Evolutionary conservation across 2,888 invertebrate species (phyloP).

Genomic region (Caenorhabditis uteleia): DNA sequence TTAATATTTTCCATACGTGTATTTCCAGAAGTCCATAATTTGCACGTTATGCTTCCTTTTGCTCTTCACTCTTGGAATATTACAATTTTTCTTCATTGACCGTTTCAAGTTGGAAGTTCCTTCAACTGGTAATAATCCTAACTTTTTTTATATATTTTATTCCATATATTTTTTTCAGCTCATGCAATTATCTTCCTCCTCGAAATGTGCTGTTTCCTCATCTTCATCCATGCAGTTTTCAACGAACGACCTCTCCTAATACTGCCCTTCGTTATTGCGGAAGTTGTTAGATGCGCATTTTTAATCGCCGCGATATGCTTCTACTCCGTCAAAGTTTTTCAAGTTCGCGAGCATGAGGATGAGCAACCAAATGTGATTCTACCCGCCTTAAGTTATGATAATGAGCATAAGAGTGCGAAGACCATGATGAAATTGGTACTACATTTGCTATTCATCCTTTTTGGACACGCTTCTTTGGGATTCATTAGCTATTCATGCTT

Average conservation of each 20-base stretch:
- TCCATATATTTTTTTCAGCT: conserved; percentile 24
- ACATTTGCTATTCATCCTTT: conserved; percentile 42
- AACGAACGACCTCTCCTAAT: conserved; percentile 32
- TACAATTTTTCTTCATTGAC: conserved; percentile 51
- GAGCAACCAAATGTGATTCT: conserved; percentile 36
- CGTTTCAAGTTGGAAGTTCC: conserved; percentile 43
- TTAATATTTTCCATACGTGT: conserved; percentile 1
- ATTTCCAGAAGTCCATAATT: conserved; percentile 40
- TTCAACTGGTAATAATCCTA: conserved; percentile 32
- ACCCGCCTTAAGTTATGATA: conserved; percentile 44
- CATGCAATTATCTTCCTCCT: conserved; percentile 48
- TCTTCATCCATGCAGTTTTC: conserved; percentile 43
- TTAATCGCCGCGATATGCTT: conserved; percentile 29
- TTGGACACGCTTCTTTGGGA: conserved; percentile 38
- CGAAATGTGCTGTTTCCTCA: conserved; percentile 41
- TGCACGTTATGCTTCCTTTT: conserved; percentile 28
- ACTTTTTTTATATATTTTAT: not conserved
- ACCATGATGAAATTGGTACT: conserved; percentile 31
- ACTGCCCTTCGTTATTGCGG: conserved; percentile 39
- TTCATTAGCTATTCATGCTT: conserved; percentile 42
- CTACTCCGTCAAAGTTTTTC: conserved; percentile 42
- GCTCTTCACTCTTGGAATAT: conserved; percentile 37
- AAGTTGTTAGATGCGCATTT: conserved; percentile 32
- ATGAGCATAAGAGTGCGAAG: conserved; percentile 39
- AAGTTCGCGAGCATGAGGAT: conserved; percentile 26